Evolutionary conservation across 2,888 invertebrate species (phyloP), one percentile per base, ranked within the genome.

Genomic region (Cephus runcator): DNA sequence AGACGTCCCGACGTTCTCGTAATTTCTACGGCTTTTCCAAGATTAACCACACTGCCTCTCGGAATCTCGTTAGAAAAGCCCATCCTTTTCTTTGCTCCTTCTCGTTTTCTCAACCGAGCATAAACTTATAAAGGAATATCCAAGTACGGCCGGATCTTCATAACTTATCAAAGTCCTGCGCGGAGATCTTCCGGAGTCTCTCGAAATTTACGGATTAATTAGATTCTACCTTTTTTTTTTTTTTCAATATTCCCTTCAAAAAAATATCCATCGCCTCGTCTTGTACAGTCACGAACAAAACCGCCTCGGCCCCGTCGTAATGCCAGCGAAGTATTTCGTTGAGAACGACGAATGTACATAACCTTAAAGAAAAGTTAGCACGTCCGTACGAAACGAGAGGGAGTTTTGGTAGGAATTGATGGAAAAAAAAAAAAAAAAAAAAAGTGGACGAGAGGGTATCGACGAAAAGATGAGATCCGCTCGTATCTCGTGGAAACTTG

Each of bases 401-500:
- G 6, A 40, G 23, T 6, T 40, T 40, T 6, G 40, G 6, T 23
- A 56, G 1, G 23, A 56, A 56, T 56, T 23, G 56, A 23, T 56
- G 2, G 0, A 31, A 31, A 4, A 40, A 40, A 40, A 4, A 12
- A 4, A 15, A 12, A 23, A 15, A 40, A 23, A 40, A 23, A 56
- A 40, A 40, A 4, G 4, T 56, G 1, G 2, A 56, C 71, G 71
- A 9, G 34, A 78, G 77, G 78, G 79, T 81, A 81, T 81, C 71
- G 80, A 83, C 6, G 81, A 81, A 81, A 83, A 80, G 82, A 83
- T 81, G 86, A 85, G 85, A 83, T 87, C 86, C 85, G 83, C 87
- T 87, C 87, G 86, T 87, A 85, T 84, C 83, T 85, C 85, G 85
- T 86, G 85, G 80, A 80, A 80, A 79, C 79, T 76, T 81, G 79